phyloP scores from a whole-genome alignment of 2,888 invertebrate species.

The Pterostichus niger region DNA sequence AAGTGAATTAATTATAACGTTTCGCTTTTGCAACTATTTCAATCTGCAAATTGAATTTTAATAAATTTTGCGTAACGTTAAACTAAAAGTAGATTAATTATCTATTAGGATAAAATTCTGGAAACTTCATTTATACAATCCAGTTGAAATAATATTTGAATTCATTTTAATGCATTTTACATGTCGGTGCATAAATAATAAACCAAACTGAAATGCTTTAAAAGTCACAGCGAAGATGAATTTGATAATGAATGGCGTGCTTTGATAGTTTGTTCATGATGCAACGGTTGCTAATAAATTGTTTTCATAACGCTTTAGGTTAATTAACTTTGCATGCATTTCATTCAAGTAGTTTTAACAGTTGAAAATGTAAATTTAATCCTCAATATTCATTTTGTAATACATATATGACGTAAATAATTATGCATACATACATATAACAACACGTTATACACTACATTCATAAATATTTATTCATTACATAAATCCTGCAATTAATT shows the following conservation, averaged over 20 bases:
- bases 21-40: conserved; percentile 7
- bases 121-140: not conserved
- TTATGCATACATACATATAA: too few relatives aligned
- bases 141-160: not conserved
- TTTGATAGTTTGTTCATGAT: not conserved
- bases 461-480: too few relatives aligned
- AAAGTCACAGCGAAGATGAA: not conserved
- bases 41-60: conserved; percentile 17
- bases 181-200: not conserved
- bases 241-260: not conserved
- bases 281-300: not conserved
- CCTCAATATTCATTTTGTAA: too few relatives aligned
- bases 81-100: not conserved
- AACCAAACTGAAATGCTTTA: not conserved
- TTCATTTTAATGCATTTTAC: not conserved
- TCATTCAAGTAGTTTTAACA: not conserved
- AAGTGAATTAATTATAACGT: conserved; percentile 43
- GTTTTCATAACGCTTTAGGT: not conserved
- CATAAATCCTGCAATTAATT: too few relatives aligned
- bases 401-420: too few relatives aligned
- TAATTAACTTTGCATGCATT: not conserved
- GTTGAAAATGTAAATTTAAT: too few relatives aligned
- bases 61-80: not conserved
- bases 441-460: too few relatives aligned
- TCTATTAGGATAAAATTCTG: too few relatives aligned